Percentiles rank a stretch among this genome's conserved stretches.
phyloP scores from a whole-genome alignment of 2,888 invertebrate genomes.

The Orthonevra nobilis region DNA sequence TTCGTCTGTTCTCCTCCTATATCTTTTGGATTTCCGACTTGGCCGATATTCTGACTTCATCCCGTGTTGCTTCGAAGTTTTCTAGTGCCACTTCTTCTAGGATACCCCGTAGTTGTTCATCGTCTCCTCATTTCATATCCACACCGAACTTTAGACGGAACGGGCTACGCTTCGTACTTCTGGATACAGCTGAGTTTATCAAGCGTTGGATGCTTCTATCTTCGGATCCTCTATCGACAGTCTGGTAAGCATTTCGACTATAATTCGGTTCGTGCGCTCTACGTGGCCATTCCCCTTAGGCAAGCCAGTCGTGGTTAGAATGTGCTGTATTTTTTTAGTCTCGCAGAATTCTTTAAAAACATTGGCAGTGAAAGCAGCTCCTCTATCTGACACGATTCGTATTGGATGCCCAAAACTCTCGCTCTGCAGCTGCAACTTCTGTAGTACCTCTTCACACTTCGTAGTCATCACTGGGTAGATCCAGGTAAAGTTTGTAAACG shows the following conservation, averaged over 20 bases:
- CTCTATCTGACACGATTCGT: slow-evolving; percentile 75
- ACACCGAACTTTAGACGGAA: slow-evolving; percentile 8
- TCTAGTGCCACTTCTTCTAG: background rate
- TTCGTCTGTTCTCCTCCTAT: slow-evolving; percentile 39
- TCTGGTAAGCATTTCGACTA: slow-evolving; percentile 40
- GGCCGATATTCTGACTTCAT: slow-evolving; percentile 20
- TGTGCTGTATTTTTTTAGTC: slow-evolving; percentile 74
- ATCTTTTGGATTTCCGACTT: slow-evolving; percentile 19
- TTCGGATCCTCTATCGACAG: background rate
- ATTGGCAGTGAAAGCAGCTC: slow-evolving; percentile 75
- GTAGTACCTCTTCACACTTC: slow-evolving; percentile 72
- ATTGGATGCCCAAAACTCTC: slow-evolving; percentile 76
- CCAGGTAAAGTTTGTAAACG: slow-evolving; percentile 76
- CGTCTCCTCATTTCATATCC: background rate
- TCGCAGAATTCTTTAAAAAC: slow-evolving; percentile 75
- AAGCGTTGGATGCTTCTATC: slow-evolving; percentile 2
- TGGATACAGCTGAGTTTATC: background rate
- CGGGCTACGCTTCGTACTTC: slow-evolving; percentile 3
- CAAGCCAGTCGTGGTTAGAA: slow-evolving; percentile 71
- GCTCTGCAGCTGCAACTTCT: slow-evolving; percentile 72
- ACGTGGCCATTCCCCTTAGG: slow-evolving; percentile 77
- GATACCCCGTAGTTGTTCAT: background rate
- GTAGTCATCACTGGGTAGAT: slow-evolving; percentile 73
- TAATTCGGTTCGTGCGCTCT: slow-evolving; percentile 74
- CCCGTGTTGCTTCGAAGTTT: slow-evolving; percentile 16